A percentile compares a stretch with the other conserved stretches of the same genome.
These are phyloP conservation scores for Scaptomyza graminum DNA, from an alignment of 1,140 invertebrate species.

Conservation along the genomic window DNA sequence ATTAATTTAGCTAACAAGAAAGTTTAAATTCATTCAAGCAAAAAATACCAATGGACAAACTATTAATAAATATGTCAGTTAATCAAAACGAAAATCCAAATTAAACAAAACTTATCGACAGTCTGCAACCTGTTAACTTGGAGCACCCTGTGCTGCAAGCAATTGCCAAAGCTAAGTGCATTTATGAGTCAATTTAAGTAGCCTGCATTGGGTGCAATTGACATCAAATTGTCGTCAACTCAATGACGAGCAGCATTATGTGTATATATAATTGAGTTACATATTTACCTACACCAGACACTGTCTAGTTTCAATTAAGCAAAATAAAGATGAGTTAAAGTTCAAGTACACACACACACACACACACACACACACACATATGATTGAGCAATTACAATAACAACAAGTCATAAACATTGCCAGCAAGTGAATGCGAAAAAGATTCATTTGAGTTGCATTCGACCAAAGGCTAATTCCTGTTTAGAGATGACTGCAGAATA, in stretches of 20 bases:
- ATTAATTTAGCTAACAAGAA: no score
- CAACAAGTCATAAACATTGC: conserved; percentile 43
- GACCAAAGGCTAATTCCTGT: conserved; percentile 37
- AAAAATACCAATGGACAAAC: no score
- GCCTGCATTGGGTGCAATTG: conserved; percentile 12
- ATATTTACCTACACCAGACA: conserved; percentile 60
- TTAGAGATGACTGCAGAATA: conserved; percentile 21
- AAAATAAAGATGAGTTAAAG: conserved; percentile 76
- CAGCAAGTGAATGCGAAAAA: conserved; percentile 11
- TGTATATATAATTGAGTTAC: conserved; percentile 69
- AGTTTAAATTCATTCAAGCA: no score
- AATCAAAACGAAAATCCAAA: not conserved
- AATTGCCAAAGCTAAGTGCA: conserved; percentile 21
- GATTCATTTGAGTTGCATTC: conserved; percentile 40
- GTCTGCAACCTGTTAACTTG: conserved; percentile 16
- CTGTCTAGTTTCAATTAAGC: conserved; percentile 76
- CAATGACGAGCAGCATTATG: not conserved
- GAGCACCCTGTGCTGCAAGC: conserved; percentile 31
- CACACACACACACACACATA: not conserved
- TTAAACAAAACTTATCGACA: not conserved
- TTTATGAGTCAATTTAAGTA: conserved; percentile 21
- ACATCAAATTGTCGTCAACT: not conserved
- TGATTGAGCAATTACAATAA: conserved; percentile 17
- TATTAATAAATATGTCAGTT: not conserved
- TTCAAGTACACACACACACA: conserved; percentile 56